Evolutionary conservation across 2,797 vertebrate genomes (phyloP), one percentile per base, ranked within the genome.

Genomic region (Ctenochaetus hawaiiensis): DNA sequence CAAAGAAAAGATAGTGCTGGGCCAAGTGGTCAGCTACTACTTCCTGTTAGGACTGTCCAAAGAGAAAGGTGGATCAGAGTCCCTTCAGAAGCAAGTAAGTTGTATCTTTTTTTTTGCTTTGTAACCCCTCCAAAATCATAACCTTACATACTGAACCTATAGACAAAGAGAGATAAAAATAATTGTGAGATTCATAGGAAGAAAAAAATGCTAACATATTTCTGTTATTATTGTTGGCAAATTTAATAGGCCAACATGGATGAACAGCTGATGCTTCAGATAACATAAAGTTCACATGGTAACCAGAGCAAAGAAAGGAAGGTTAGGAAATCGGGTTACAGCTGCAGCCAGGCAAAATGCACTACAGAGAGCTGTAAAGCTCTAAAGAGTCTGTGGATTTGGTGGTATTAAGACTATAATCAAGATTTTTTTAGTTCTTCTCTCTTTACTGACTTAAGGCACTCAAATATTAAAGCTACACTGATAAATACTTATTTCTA

Each of bases 41-140:
- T 92, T 91, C 74, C 43, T 90, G 18, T 26, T 90, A 65, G 90
- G 90, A 51, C 8, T 10, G 51, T 60, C 75, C 48, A 41, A 4
- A 4, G 51, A 74, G 10, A 60, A 9, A n/a, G 8, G 75, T 0
- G 60, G 20, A 8, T 16, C 51, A 1, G 73, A 41, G 30, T 2
- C 2, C 3, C n/a, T 48, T 7, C 5, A 79, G 16, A 23, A 87
- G 39, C 26, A 89, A 65, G 91, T 87, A 22, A 83, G 86, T 71
- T 18, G 7, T 44, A 20, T 60, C 0, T n/a, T 20, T 39, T 34
- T 30, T 34, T 34, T 34, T 34, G 30, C 30, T 34, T 34, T 34
- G 2, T 34, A 34, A 34, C 30, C 30, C 26, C 30, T n/a, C 30
- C 0, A 34, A 34, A 34, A 34, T 34, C 30, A 34, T 34, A 34